phyloP scores from a whole-genome alignment of 2,888 invertebrate species.

The Azorinus chamasolen region DNA sequence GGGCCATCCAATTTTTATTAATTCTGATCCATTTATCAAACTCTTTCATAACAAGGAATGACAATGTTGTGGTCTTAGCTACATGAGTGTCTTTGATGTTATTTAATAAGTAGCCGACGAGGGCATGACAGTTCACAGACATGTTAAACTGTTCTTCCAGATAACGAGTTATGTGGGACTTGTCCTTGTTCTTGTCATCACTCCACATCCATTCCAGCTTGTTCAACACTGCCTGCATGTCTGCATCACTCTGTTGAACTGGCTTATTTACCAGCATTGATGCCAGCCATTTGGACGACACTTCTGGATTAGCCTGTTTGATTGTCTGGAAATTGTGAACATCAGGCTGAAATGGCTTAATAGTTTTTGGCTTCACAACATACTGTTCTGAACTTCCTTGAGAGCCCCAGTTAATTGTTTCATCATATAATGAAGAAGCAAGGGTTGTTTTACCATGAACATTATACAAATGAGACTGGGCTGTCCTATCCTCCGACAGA shows the following conservation, averaged over 20 bases:
- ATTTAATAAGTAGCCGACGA: conserved; percentile 63
- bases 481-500: no score
- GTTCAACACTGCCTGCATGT: conserved; percentile 58
- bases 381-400: conserved; percentile 25
- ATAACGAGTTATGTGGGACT: conserved; percentile 45
- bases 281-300: conserved; percentile 63
- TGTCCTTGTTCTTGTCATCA: conserved; percentile 60
- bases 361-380: conserved; percentile 29
- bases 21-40: conserved; percentile 70
- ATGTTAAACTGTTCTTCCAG: conserved; percentile 45
- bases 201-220: conserved; percentile 66
- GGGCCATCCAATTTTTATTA: conserved; percentile 18
- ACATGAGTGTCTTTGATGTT: conserved; percentile 61
- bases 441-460: not conserved
- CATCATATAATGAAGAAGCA: conserved; percentile 20
- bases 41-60: conserved; percentile 72
- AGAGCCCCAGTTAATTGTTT: conserved; percentile 26
- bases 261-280: conserved; percentile 51
- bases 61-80: conserved; percentile 71
- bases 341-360: conserved; percentile 29
- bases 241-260: conserved; percentile 44
- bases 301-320: conserved; percentile 40
- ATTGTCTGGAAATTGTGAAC: conserved; percentile 19
- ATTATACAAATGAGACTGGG: not conserved
- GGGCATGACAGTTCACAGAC: conserved; percentile 65